Conservation (phyloP, 2,113 vertebrate species). For the Lucifuga dentata region DNA sequence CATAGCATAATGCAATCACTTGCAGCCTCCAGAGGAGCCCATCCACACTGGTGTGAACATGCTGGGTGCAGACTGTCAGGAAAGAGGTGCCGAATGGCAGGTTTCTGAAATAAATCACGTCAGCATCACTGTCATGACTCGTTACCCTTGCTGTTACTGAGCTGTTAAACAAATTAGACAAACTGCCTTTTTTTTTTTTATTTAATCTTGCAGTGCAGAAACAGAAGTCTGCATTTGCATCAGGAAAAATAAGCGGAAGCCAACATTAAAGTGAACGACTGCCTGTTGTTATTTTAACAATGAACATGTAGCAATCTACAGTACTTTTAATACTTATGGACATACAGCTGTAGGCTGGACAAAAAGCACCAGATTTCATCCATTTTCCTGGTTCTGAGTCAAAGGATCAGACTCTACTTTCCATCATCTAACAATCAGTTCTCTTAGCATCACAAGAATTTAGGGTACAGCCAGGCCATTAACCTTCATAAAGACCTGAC, state of each 20-base stretch:
- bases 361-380: too few relatives aligned
- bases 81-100: constrained; percentile 24
- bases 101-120: constrained; percentile 30
- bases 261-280: background rate
- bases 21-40: constrained; percentile 44
- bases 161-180: background rate
- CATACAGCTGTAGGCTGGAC: too few relatives aligned
- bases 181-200: background rate
- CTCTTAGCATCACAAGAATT: too few relatives aligned
- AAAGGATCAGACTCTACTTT: too few relatives aligned
- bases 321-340: too few relatives aligned
- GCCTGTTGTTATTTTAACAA: too few relatives aligned
- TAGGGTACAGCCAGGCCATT: too few relatives aligned
- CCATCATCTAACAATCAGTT: too few relatives aligned
- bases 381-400: too few relatives aligned
- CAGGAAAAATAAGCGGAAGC: background rate
- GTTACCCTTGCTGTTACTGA: constrained; percentile 9
- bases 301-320: too few relatives aligned
- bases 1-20: constrained; percentile 58
- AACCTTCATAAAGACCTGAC: too few relatives aligned
- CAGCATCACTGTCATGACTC: background rate
- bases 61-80: constrained; percentile 40
- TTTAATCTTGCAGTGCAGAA: background rate
- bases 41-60: constrained; percentile 36
- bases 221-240: constrained; percentile 1